Base-by-base conservation (phyloP, 2,888 invertebrate species). In the Meliscaeva auricollis region DNA sequence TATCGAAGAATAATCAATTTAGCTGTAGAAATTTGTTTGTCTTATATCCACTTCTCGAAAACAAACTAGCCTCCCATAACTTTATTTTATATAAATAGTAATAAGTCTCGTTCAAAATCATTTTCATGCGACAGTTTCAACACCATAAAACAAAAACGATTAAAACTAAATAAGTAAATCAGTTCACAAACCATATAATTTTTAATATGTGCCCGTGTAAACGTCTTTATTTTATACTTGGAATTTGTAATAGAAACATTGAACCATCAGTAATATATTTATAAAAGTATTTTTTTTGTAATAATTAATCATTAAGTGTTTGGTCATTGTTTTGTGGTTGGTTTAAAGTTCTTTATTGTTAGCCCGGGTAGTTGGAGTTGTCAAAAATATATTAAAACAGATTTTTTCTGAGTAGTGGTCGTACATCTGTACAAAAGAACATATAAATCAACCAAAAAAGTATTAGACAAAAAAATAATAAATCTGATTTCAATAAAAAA, bases 1-100 rank as follows among this genome's bases (percentile, higher is more conserved):
- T 64, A 89, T 92, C 80, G 92, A 92, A 75, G 92, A 92, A 89
- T 92, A 90, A 89, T 54, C 68, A 64, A 48, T 64, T 50, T 8
- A 73, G 38, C 9, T 72, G 30, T 66, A 52, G 35, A 72, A 56
- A 60, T 58, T 7, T 3, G 15, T 46, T 60, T 78, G 56, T 73
- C 50, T 56, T 41, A 73, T 50, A 72, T 20, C 58, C 30, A 58
- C 15, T 69, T 60, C 38, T 68, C 75, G 62, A 68, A 64, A 35
- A 68, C 58, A 35, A 56, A 52, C 20, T n/a, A 60, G 41, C 22
- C 41, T 44, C n/a, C n/a, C 41, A 20, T 20, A 44, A 26, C 8
- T 26, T 62, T 44, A 44, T 62, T 62, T 26, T 62, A 26, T 41
- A 62, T 60, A 62, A 62, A 62, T 62, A 62, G 62, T 26, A 20